phyloP scores from a whole-genome alignment of 2,888 invertebrate species.

The Scelioninae gen. 1 region DNA sequence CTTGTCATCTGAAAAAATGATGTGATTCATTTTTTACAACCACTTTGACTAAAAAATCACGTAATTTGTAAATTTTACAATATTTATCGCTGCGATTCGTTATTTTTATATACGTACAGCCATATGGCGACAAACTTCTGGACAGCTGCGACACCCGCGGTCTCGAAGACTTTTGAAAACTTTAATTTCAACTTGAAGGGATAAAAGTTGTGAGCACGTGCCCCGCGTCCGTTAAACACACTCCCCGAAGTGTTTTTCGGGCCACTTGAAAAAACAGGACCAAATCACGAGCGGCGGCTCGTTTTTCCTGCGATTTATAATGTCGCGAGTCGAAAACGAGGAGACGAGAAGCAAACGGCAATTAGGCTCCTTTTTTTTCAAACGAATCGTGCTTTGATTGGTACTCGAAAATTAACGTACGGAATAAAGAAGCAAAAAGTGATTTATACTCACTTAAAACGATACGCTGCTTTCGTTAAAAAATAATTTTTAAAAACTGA shows the following conservation, averaged over 20 bases:
- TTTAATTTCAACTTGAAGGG: constrained; percentile 65
- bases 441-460: background rate
- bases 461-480: background rate
- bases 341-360: constrained; percentile 42
- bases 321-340: constrained; percentile 60
- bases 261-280: constrained; percentile 68
- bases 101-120: background rate
- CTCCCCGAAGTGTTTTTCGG: constrained; percentile 68
- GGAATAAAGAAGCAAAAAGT: constrained; percentile 1
- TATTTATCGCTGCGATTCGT: too few relatives aligned
- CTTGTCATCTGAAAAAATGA: too few relatives aligned
- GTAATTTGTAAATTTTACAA: too few relatives aligned
- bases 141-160: constrained; percentile 82
- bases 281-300: constrained; percentile 66
- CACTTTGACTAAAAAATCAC: too few relatives aligned
- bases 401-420: constrained; percentile 15
- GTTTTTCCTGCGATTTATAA: constrained; percentile 66
- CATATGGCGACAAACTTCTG: constrained; percentile 69
- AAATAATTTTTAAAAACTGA: background rate
- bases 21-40: too few relatives aligned
- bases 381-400: constrained; percentile 35
- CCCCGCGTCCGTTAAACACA: constrained; percentile 78
- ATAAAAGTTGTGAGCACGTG: constrained; percentile 80
- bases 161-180: too few relatives aligned
- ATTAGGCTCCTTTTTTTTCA: constrained; percentile 37